These are phyloP conservation scores for Centrocercus urophasianus DNA, from an alignment of 2,113 vertebrate species.

Conservation along the genomic window DNA sequence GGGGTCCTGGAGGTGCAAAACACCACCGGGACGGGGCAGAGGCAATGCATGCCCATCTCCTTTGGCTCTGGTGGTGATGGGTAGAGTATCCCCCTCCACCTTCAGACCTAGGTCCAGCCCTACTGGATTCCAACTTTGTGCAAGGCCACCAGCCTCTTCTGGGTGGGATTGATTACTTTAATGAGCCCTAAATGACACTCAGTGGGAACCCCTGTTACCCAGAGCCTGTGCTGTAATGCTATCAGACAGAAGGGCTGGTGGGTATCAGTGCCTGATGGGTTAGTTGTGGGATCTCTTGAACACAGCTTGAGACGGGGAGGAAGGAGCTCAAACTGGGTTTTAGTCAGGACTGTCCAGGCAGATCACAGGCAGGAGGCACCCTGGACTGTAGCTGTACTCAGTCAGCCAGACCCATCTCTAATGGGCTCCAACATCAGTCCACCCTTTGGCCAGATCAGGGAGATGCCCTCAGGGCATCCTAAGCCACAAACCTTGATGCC, in stretches of 20 bases:
- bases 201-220: neutral
- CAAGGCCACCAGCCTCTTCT: neutral
- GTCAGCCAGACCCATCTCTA: neutral
- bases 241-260: neutral
- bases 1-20: neutral
- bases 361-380: neutral
- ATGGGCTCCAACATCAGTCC: accelerated
- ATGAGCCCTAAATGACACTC: neutral
- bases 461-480: neutral
- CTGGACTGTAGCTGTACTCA: neutral
- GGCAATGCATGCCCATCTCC: neutral
- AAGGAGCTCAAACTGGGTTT: neutral
- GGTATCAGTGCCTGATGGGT: neutral
- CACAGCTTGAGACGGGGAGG: accelerated
- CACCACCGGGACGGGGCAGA: neutral
- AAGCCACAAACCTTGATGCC: neutral
- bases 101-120: neutral
- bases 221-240: neutral
- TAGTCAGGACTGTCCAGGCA: neutral
- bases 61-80: neutral
- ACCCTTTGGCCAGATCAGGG: neutral
- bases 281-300: neutral
- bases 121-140: neutral
- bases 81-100: accelerated
- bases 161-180: neutral